Evolutionary conservation across 1,140 invertebrate genomes (phyloP).

Genomic region (Drosophila pallidifrons): DNA sequence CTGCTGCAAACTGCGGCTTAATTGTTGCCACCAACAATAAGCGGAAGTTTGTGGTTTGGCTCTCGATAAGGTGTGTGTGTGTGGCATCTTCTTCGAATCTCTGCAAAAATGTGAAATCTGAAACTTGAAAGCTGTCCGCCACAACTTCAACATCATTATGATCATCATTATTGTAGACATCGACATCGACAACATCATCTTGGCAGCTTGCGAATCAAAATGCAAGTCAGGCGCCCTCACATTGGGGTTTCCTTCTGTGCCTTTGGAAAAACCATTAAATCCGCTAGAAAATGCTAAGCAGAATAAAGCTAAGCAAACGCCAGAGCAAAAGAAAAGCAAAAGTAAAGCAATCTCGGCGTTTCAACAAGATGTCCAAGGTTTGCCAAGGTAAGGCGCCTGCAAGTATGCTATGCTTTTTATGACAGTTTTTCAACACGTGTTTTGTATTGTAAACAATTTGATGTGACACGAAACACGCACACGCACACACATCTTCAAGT

Average conservation of each 20-base stretch:
- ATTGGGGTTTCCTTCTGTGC: slow-evolving; percentile 24
- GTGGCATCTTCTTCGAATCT: slow-evolving; percentile 30
- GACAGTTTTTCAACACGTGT: slow-evolving; percentile 71
- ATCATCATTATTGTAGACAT: slow-evolving; percentile 33
- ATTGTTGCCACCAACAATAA: slow-evolving; percentile 76
- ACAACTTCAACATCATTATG: slow-evolving; percentile 7
- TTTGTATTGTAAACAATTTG: slow-evolving; percentile 77
- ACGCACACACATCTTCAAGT: neutral
- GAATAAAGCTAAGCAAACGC: slow-evolving; percentile 9
- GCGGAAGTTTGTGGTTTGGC: slow-evolving; percentile 66
- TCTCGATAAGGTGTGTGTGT: slow-evolving; percentile 4
- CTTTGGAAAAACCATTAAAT: slow-evolving; percentile 64
- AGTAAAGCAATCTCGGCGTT: slow-evolving; percentile 1
- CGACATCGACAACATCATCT: neutral
- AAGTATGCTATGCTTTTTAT: slow-evolving; percentile 52
- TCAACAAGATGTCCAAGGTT: slow-evolving; percentile 24
- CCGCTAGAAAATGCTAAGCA: slow-evolving; percentile 1
- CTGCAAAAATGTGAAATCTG: slow-evolving; percentile 50
- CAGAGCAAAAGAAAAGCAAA: slow-evolving; percentile 13
- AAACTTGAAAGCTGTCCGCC: slow-evolving; percentile 34
- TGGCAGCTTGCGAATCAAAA: slow-evolving; percentile 45
- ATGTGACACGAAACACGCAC: slow-evolving; percentile 50
- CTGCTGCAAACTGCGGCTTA: slow-evolving; percentile 65
- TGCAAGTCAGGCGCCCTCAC: slow-evolving; percentile 60
- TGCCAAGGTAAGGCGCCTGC: slow-evolving; percentile 62